A percentile compares a stretch with the other conserved stretches of the same genome.
phyloP scores from a whole-genome alignment of 1,140 invertebrate genomes.

The Cherax quadricarinatus region DNA sequence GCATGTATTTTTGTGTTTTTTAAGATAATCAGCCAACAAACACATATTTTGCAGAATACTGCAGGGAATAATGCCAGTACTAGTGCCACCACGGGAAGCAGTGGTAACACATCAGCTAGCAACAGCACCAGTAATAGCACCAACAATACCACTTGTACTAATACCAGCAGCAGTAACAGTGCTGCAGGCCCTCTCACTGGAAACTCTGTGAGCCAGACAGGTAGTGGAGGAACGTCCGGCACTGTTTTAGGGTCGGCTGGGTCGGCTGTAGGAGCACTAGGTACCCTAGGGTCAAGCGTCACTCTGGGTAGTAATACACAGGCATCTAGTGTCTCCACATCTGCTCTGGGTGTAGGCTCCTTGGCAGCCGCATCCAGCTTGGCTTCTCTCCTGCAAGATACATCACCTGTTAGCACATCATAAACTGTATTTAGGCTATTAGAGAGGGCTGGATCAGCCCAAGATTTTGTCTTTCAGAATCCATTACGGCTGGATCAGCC shows the following conservation, averaged over 20 bases:
- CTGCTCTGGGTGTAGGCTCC: conserved; percentile 32
- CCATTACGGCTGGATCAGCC: background rate
- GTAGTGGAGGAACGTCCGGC: conserved; percentile 54
- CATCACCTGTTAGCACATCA: conserved; percentile 57
- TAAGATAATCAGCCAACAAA: background rate
- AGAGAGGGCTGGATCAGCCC: background rate
- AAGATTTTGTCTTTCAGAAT: background rate
- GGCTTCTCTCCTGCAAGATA: conserved; percentile 55
- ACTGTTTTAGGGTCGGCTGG: conserved; percentile 45
- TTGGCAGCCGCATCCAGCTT: conserved; percentile 45
- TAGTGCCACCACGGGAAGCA: conserved; percentile 29
- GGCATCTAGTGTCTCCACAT: conserved; percentile 9
- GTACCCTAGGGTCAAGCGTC: conserved; percentile 19
- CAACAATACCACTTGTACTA: conserved; percentile 5
- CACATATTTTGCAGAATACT: conserved; percentile 10
- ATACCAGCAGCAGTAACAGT: conserved; percentile 10
- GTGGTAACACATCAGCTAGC: background rate
- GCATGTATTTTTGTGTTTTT: background rate
- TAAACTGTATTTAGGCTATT: background rate
- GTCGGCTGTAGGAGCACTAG: conserved; percentile 20
- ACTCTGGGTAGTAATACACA: background rate
- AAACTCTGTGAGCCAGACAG: conserved; percentile 56
- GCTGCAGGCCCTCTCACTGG: conserved; percentile 47
- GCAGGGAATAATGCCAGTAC: conserved; percentile 10
- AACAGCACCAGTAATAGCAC: conserved; percentile 27